Evolutionary conservation across 2,113 vertebrate species (phyloP).

Genomic region (Melanotaenia duboulayi): DNA sequence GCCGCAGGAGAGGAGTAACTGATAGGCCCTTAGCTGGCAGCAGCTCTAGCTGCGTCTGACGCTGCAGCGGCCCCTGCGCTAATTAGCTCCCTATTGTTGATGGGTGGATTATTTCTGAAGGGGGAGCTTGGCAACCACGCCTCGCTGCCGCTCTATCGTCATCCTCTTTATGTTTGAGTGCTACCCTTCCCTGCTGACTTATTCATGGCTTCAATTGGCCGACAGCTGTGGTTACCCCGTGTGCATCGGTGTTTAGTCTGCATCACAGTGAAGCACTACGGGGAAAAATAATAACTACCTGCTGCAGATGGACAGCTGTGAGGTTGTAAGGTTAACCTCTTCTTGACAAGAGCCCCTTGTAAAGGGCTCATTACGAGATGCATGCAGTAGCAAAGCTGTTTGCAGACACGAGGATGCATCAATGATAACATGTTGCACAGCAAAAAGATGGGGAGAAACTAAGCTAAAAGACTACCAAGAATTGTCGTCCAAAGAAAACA

Average conservation of each 20-base stretch:
- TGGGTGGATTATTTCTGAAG: conserved; percentile 65
- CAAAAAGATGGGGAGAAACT: too few species aligned
- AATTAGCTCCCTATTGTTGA: conserved; percentile 81
- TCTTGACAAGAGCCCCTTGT: too few species aligned
- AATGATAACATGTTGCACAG: too few species aligned
- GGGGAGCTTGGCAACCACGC: conserved; percentile 51
- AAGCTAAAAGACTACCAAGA: too few species aligned
- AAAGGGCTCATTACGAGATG: too few species aligned
- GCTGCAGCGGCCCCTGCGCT: conserved; percentile 53
- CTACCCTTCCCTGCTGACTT: conserved; percentile 57
- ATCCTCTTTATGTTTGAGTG: conserved; percentile 60
- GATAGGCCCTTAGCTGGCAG: conserved; percentile 72
- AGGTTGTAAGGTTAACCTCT: conserved; percentile 26
- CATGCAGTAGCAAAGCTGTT: too few species aligned
- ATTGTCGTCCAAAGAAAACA: too few species aligned
- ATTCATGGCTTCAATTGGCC: conserved; percentile 55
- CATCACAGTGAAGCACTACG: conserved; percentile 22
- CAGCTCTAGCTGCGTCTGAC: conserved; percentile 50
- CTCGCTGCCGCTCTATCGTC: conserved; percentile 57
- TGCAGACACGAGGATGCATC: too few species aligned
- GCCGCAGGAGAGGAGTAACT: conserved; percentile 76
- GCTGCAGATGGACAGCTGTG: conserved; percentile 32
- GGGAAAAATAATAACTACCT: background rate
- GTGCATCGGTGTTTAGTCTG: conserved; percentile 18
- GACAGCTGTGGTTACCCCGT: conserved; percentile 54